Conservation (phyloP, 2,888 invertebrate genomes). For the Eutolmus rufibarbis region DNA sequence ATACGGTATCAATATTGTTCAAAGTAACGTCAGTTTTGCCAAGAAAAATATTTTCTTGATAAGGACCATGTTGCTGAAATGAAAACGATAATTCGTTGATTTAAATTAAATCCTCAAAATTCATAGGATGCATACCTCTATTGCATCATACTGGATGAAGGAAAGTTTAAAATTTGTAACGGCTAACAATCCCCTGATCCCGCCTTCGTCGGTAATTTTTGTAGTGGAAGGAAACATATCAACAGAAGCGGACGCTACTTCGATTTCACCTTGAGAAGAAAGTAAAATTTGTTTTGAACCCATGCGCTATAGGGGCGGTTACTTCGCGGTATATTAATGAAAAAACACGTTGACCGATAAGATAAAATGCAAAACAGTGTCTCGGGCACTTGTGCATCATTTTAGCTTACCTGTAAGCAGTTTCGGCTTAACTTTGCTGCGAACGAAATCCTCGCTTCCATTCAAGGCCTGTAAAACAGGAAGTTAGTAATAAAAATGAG, state of each 20-base stretch:
- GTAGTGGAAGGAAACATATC: conserved; percentile 77
- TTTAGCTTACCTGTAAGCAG: conserved; percentile 13
- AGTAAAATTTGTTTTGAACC: background rate
- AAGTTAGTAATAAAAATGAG: conserved; percentile 42
- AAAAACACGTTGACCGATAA: background rate
- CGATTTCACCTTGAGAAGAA: conserved; percentile 73
- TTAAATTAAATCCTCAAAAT: background rate
- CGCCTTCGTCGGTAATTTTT: conserved; percentile 68
- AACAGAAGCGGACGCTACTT: conserved; percentile 85
- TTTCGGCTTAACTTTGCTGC: conserved; percentile 45
- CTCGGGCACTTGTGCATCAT: background rate
- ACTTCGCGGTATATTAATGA: background rate
- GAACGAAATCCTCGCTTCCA: conserved; percentile 45
- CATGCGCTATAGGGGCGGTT: background rate
- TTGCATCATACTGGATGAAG: conserved; percentile 73
- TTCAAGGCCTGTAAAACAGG: conserved; percentile 48
- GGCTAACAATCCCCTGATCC: conserved; percentile 82
- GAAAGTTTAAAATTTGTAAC: conserved; percentile 93
- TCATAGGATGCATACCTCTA: conserved; percentile 26
- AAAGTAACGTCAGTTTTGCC: conserved; percentile 61
- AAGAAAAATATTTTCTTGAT: conserved; percentile 59
- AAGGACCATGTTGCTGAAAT: conserved; percentile 50
- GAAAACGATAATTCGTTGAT: background rate
- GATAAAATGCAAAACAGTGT: background rate
- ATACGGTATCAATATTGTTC: conserved; percentile 61